A percentile compares a stretch with the other conserved stretches of the same genome.
These are phyloP conservation scores for Agonopterix alstromeriana DNA, from an alignment of 2,888 invertebrate genomes.

Conservation along the genomic window DNA sequence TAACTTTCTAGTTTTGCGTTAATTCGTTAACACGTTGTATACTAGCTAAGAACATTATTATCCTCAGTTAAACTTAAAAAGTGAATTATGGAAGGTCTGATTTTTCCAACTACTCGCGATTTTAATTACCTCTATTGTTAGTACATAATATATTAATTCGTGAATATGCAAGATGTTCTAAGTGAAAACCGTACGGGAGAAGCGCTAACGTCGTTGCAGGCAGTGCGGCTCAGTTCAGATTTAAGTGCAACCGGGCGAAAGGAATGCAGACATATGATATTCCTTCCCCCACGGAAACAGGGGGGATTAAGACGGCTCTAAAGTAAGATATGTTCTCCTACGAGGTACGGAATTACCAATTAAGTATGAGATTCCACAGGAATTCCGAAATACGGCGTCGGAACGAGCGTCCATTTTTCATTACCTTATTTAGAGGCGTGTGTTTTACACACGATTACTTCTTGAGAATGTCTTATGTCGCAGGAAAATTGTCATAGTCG, in stretches of 20 bases:
- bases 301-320: constrained; percentile 25
- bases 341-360: constrained; percentile 25
- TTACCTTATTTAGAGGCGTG: neutral
- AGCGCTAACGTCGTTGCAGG: neutral
- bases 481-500: too few species aligned
- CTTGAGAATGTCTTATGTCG: too few species aligned
- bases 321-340: constrained; percentile 21
- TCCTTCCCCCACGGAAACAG: constrained; percentile 15
- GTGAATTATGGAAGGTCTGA: too few species aligned
- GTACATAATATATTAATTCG: too few species aligned
- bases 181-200: neutral
- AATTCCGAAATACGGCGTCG: neutral
- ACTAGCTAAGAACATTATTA: too few species aligned
- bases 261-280: constrained; percentile 37
- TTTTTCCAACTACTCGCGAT: too few species aligned
- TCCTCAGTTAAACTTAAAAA: too few species aligned
- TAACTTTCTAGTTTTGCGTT: too few species aligned
- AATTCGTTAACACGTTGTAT: too few species aligned
- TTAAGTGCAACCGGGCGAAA: constrained; percentile 26
- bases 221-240: constrained; percentile 24
- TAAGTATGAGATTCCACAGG: constrained; percentile 15
- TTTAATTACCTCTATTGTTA: too few species aligned
- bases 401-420: neutral
- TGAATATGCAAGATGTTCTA: too few species aligned
- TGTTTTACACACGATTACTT: neutral